Evolutionary conservation across 2,797 vertebrate species (phyloP), one percentile per base, ranked within the genome.

Genomic region (Chaenodraco wilsoni): DNA sequence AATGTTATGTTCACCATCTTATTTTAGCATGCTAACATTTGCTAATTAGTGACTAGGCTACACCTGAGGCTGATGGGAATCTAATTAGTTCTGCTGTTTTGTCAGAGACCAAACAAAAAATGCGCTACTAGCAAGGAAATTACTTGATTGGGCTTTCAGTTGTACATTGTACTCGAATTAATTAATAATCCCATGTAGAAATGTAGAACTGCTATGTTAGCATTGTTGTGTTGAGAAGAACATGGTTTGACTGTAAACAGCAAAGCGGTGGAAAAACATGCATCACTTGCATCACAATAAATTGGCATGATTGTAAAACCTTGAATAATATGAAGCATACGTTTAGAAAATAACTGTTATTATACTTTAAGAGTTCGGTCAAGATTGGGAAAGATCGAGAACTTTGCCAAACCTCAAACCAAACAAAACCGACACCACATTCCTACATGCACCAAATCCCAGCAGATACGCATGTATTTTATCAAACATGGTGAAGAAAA

Each of bases 401-500:
- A 55, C 37, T 54, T 69, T 27, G 73, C 84, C 79, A 72, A 83
- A 79, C 78, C 83, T 71, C 74, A 76, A 80, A 77, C 71, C 63
- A 52, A 75, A 79, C 59, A 52, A 7, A 77, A 49, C 60, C 52
- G 60, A 49, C 33, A 65, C 31, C 66, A 8, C 73, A 78, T 83
- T 87, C 81, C 76, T 82, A 40, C 75, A 74, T 15, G 65, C 43
- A 23, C 37, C 37, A 48, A 44, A 46, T 40, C 65, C 69, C 60
- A 37, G 19, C 48, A 65, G 46, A 70, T 65, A 55, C 14, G 49
- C 23, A 0, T 37, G 27, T 40, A 61, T 64, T 52, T 70, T 43
- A 69, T 50, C 31, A 31, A 54, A 65, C 4, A 13, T 17, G 44
- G 61, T 27, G 63, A 41, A 78, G 51, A 31, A 37, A 17, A 61